A percentile compares a stretch with the other conserved stretches of the same genome.
Evolutionary conservation across 2,888 invertebrate genomes (phyloP).

Genomic region (Melikaiella ostensackeni): DNA sequence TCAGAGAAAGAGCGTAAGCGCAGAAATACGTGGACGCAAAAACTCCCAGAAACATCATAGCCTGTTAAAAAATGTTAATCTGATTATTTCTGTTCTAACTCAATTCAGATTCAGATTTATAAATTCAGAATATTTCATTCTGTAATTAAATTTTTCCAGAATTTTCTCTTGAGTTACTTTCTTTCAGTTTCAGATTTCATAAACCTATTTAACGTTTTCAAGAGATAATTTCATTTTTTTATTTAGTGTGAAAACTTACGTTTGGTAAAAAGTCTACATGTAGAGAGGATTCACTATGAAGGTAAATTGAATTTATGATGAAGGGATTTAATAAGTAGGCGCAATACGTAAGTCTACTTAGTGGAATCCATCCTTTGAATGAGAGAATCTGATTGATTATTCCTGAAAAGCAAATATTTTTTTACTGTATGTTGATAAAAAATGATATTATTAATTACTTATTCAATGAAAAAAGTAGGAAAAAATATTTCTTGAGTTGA

Average conservation of each 20-base stretch:
- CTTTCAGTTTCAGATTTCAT: too few species aligned
- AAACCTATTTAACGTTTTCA: neutral
- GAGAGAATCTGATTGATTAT: conserved; percentile 75
- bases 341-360: conserved; percentile 81
- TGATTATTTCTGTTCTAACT: neutral
- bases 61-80: conserved; percentile 62
- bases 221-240: neutral
- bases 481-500: neutral
- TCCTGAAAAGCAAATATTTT: conserved; percentile 67
- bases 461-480: neutral
- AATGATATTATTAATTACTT: too few species aligned
- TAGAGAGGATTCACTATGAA: conserved; percentile 66
- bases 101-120: neutral
- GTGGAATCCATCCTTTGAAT: conserved; percentile 68
- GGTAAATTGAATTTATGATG: conserved; percentile 78
- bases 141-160: too few species aligned
- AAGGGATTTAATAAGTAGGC: conserved; percentile 81
- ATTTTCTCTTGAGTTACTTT: too few species aligned
- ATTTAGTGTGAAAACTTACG: conserved; percentile 65
- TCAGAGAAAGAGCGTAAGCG: conserved; percentile 71
- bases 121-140: too few species aligned
- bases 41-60: conserved; percentile 66
- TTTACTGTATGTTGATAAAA: conserved; percentile 33
- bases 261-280: conserved; percentile 70
- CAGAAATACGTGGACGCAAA: conserved; percentile 68